Base-by-base conservation (phyloP, 2,888 invertebrate genomes). In the Drosophila hamatofila region DNA sequence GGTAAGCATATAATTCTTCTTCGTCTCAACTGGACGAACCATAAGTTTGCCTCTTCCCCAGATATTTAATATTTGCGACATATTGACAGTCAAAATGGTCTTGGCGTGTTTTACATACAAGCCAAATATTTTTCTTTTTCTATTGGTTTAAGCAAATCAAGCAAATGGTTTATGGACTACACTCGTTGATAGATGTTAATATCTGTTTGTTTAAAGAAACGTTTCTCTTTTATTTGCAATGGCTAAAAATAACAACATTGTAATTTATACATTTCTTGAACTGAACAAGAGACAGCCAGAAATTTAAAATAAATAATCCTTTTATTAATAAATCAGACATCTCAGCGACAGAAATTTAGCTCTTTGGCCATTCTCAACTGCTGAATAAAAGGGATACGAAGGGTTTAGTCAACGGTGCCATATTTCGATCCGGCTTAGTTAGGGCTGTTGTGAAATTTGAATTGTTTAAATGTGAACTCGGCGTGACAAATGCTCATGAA, bases 391-490 rank as follows among this genome's bases (percentile, higher is more conserved):
- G 56, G 68, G 56, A 52, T 72, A 60, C 52, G 46, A 60, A 71
- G 71, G 67, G 75, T 52, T 82, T 66, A 54, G 44, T 49, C 27
- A 49, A 55, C 57, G 64, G 64, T 68, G n/a, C 33, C 55, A 42
- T 21, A 35, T 69, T 70, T 61, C 58, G 27, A 25, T 8, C 25
- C 14, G 27, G 51, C 42, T 54, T 30, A 67, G 56, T 65, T 70
- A 66, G 60, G 66, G 70, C 41, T 67, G 60, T 69, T 75, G 73
- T 73, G 59, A 73, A 73, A 80, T 80, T 75, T 70, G 75, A 81
- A 81, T 72, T 56, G 81, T 66, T 81, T 78, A 66, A 60, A 48
- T 69, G 48, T 55, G 61, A 70, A 75, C 68, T 70, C 71, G 30
- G 39, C 59, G 61, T 39, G 51, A 46, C 14, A 9, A 63, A 67